phyloP scores from a whole-genome alignment of 2,888 invertebrate genomes.

The Piscicola geometra region DNA sequence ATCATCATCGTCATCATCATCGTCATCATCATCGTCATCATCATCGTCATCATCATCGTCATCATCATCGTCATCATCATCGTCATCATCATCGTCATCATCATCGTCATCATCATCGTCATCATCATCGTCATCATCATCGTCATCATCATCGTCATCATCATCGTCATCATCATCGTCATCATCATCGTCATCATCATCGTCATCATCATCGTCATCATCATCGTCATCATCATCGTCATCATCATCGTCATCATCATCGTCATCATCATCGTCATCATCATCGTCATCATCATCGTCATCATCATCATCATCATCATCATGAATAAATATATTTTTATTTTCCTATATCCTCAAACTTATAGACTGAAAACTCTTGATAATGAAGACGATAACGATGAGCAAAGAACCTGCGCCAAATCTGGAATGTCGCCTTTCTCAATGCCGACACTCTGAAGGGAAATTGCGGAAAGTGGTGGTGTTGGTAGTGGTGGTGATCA shows the following conservation, averaged over 20 bases:
- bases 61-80: slow-evolving; percentile 28
- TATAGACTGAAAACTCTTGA: not conserved
- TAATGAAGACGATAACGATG: not conserved
- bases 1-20: slow-evolving; percentile 28
- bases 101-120: not conserved
- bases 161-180: slow-evolving; percentile 11
- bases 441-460: slow-evolving; percentile 82
- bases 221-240: slow-evolving; percentile 20
- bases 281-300: not conserved
- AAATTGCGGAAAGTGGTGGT: too few species aligned
- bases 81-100: slow-evolving; percentile 31
- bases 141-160: not conserved
- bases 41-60: slow-evolving; percentile 26
- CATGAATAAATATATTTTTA: too few species aligned
- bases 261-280: slow-evolving; percentile 31
- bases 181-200: not conserved
- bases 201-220: not conserved
- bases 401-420: slow-evolving; percentile 78
- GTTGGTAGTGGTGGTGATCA: too few species aligned
- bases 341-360: too few species aligned
- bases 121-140: slow-evolving; percentile 30
- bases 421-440: slow-evolving; percentile 95
- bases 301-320: slow-evolving; percentile 14
- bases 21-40: slow-evolving; percentile 34
- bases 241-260: slow-evolving; percentile 30